Evolutionary conservation across 2,888 invertebrate species (phyloP), one percentile per base, ranked within the genome.

Genomic region (Himalopsyche anomala): DNA sequence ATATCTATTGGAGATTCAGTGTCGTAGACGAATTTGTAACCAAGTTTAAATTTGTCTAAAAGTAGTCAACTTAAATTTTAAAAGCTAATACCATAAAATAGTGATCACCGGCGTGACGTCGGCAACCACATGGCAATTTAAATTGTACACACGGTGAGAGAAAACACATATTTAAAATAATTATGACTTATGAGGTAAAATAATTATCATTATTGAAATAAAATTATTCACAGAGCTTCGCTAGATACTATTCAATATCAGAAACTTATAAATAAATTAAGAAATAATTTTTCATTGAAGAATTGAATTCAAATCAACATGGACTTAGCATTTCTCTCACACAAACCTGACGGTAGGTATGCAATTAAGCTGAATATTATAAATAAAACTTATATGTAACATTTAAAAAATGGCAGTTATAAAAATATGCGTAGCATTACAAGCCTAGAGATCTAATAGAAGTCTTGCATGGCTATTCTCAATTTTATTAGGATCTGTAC

Each of bases 251-350:
- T 69, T 69, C 28, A 69, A 69, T 69, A 69, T 69, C 69, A 69
- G 69, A 69, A 69, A 69, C 74, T 74, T 74, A 74, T 38, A 74
- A 74, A 74, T 62, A 74, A 74, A 74, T 74, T 74, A 74, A 74
- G 12, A 74, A 74, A 74, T 74, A 74, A 12, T 36, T 74, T 74
- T 36, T 36, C 15, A 74, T 12, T 15, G 74, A 74, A 38, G 36
- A 74, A 74, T 74, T 19, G 74, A 28, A 74, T 36, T 74, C 74
- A 74, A 36, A 74, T 74, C 74, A 74, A 74, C 19, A 12, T 74
- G 28, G 74, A 74, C 74, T 74, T 74, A 74, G 74, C 12, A 74
- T 74, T 74, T 74, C 74, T 74, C 74, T 74, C 74, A 74, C 74
- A 74, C 74, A 74, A 74, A 74, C 74, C 19, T 15, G 74, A 36